phyloP scores from a whole-genome alignment of 1,140 invertebrate genomes.

The Mercenaria mercenaria region DNA sequence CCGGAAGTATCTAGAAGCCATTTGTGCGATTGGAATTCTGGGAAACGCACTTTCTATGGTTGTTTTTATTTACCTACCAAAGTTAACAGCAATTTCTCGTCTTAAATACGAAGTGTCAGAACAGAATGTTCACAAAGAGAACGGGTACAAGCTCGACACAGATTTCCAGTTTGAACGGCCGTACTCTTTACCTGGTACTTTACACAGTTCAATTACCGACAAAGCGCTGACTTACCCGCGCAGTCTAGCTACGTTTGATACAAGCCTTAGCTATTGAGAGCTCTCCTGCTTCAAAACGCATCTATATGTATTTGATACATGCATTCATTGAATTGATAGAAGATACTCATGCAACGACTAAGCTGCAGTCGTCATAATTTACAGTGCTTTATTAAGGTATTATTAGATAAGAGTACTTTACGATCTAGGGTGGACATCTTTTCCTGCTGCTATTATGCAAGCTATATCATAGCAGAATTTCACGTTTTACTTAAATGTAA shows the following conservation, averaged over 20 bases:
- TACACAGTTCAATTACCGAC: slow-evolving; percentile 74
- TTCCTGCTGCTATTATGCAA: too few relatives aligned
- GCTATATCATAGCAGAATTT: too few relatives aligned
- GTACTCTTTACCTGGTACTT: slow-evolving; percentile 78
- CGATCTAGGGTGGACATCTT: too few relatives aligned
- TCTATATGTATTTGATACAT: too few relatives aligned
- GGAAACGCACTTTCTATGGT: slow-evolving; percentile 88
- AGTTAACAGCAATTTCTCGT: slow-evolving; percentile 88
- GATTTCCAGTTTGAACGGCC: slow-evolving; percentile 83
- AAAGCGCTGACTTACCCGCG: slow-evolving; percentile 74
- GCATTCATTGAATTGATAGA: too few relatives aligned
- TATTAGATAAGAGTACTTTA: too few relatives aligned
- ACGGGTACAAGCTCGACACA: slow-evolving; percentile 79
- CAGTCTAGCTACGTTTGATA: slow-evolving; percentile 79
- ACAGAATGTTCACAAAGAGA: slow-evolving; percentile 64
- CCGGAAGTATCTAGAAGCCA: slow-evolving; percentile 86
- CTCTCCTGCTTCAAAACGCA: too few relatives aligned
- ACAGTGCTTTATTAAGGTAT: too few relatives aligned
- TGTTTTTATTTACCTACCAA: slow-evolving; percentile 88
- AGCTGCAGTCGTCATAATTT: too few relatives aligned
- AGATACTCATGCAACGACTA: too few relatives aligned
- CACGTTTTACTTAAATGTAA: too few relatives aligned
- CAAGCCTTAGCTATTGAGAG: slow-evolving; percentile 76
- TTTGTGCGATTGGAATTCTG: slow-evolving; percentile 88
- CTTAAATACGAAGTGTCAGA: slow-evolving; percentile 79